Percentiles rank a stretch among this genome's conserved stretches.
Conservation (phyloP, 2,113 vertebrate species). For the Hippocampus barbouri region DNA sequence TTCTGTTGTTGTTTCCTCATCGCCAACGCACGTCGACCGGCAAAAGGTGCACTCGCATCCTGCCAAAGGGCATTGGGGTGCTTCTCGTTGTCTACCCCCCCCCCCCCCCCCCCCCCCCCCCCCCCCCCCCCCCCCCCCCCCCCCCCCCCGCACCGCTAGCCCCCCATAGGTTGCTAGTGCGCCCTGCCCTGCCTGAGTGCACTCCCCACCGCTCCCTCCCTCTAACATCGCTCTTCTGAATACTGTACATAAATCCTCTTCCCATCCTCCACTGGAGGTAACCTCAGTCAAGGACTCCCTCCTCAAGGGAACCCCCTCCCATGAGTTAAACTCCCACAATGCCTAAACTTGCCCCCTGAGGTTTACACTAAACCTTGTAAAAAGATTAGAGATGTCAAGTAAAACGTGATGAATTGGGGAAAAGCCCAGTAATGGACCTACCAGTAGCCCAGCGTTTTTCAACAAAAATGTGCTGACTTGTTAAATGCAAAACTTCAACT, state of each 20-base stretch:
- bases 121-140: accelerated
- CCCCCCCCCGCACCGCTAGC: too few relatives aligned
- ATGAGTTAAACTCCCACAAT: background rate
- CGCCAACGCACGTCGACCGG: background rate
- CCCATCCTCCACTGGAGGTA: too few relatives aligned
- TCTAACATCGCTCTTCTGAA: background rate
- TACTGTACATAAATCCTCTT: background rate
- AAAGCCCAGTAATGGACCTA: background rate
- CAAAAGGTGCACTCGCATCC: background rate
- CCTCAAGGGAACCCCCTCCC: background rate
- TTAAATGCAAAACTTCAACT: background rate
- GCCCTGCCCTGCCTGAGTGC: too few relatives aligned
- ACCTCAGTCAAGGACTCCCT: too few relatives aligned
- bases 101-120: too few relatives aligned
- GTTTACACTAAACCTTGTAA: background rate
- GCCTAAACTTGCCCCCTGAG: background rate
- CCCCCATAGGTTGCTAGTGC: too few relatives aligned
- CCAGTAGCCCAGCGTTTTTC: background rate
- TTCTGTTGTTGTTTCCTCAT: constrained; percentile 1
- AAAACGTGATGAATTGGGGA: background rate
- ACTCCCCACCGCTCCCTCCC: background rate
- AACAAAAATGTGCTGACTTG: background rate
- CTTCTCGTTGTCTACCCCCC: background rate
- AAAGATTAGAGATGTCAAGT: background rate
- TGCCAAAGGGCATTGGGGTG: background rate